phyloP scores from a whole-genome alignment of 2,888 invertebrate species.

The Masnerella sp. region DNA sequence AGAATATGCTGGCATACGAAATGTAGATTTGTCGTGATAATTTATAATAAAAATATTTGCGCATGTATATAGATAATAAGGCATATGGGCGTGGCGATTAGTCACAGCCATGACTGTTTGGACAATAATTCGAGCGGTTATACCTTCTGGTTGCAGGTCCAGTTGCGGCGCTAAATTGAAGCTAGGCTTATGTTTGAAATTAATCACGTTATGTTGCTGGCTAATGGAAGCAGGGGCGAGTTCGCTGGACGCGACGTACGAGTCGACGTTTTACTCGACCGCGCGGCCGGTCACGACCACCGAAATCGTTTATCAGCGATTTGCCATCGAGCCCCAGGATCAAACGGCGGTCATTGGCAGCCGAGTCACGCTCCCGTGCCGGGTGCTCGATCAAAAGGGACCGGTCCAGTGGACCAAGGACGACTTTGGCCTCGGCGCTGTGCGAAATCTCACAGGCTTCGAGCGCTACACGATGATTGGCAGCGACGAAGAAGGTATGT shows the following conservation, averaged over 20 bases:
- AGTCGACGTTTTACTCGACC: slow-evolving; percentile 66
- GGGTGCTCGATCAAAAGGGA: slow-evolving; percentile 92
- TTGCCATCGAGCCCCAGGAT: slow-evolving; percentile 95
- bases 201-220: slow-evolving; percentile 66
- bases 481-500: slow-evolving; percentile 95
- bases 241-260: slow-evolving; percentile 55
- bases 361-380: slow-evolving; percentile 92
- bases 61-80: slow-evolving; percentile 27
- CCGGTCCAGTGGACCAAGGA: slow-evolving; percentile 98
- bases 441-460: slow-evolving; percentile 93
- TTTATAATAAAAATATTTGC: too few species aligned
- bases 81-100: slow-evolving; percentile 31
- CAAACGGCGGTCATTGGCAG: slow-evolving; percentile 93
- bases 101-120: slow-evolving; percentile 29
- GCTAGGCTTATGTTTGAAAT: slow-evolving; percentile 62
- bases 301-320: slow-evolving; percentile 83
- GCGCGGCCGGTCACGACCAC: slow-evolving; percentile 71
- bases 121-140: slow-evolving; percentile 47
- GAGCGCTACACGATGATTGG: slow-evolving; percentile 98
- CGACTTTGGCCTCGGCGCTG: slow-evolving; percentile 95
- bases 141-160: slow-evolving; percentile 59
- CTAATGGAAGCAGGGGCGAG: slow-evolving; percentile 63
- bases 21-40: too few species aligned
- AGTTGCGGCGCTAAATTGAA: slow-evolving; percentile 51
- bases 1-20: too few species aligned